Conservation (phyloP, 2,888 invertebrate genomes). For the Lutraria lutraria region DNA sequence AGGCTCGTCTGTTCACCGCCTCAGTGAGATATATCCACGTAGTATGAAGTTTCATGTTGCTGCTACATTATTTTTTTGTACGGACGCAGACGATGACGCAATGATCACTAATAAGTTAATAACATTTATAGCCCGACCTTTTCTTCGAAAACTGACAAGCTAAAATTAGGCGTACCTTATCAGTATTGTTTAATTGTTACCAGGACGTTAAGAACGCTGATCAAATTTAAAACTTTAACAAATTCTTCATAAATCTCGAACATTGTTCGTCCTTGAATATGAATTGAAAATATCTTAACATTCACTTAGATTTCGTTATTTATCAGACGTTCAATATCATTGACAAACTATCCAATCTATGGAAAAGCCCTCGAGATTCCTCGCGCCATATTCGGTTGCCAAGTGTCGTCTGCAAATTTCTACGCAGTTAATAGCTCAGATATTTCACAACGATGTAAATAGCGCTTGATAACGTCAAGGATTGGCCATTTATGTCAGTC, state of each 20-base stretch:
- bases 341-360: neutral
- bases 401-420: slow-evolving; percentile 17
- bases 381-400: slow-evolving; percentile 16
- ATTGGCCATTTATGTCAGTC: slow-evolving; percentile 10
- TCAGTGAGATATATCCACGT: no score
- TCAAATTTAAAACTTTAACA: slow-evolving; percentile 4
- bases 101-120: no score
- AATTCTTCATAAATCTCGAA: neutral
- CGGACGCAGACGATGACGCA: no score
- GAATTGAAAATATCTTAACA: neutral
- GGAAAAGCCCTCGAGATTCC: slow-evolving; percentile 19
- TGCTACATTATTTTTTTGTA: no score
- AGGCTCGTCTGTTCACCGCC: no score
- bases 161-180: neutral
- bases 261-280: neutral
- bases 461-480: neutral
- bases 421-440: slow-evolving; percentile 8
- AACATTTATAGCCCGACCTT: no score
- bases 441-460: slow-evolving; percentile 6
- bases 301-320: slow-evolving; percentile 4
- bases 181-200: no score
- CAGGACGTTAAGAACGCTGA: neutral
- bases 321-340: neutral
- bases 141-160: neutral
- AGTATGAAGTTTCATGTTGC: no score